A percentile compares a stretch with the other conserved stretches of the same genome.
These are phyloP conservation scores for Carollia perspicillata DNA, from an alignment of 2,113 vertebrate genomes.

Conservation along the genomic window DNA sequence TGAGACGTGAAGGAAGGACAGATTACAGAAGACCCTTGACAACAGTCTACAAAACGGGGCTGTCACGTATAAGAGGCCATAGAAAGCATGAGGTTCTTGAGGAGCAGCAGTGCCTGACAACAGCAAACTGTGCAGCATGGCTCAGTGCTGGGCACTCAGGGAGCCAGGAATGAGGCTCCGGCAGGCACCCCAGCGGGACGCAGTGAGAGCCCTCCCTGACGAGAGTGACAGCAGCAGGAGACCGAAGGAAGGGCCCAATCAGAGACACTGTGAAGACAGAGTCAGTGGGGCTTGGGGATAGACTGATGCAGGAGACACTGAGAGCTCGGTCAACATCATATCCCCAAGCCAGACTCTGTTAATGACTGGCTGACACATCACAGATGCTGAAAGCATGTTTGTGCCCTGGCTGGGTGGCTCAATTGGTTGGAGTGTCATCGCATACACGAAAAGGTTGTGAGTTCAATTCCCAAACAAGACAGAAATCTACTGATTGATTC, in stretches of 20 bases:
- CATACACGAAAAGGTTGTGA: no score
- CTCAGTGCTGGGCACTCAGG: no score
- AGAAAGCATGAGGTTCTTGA: neutral
- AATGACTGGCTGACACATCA: neutral
- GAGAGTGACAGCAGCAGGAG: neutral
- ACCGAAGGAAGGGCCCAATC: neutral
- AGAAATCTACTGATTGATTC: no score
- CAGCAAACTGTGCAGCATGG: accelerated
- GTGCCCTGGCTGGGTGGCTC: no score
- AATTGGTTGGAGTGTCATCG: no score
- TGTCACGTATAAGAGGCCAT: neutral
- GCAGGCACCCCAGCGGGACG: neutral
- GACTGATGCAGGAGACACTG: neutral
- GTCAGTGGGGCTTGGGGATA: neutral
- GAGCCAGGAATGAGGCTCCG: neutral
- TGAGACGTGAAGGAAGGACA: neutral
- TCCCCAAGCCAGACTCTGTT: neutral
- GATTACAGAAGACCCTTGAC: neutral
- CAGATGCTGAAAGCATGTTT: neutral
- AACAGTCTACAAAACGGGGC: neutral
- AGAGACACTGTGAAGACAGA: neutral
- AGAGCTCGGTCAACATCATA: neutral
- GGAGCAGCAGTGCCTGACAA: neutral
- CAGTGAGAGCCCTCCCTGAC: neutral
- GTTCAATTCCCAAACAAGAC: no score